Conservation (phyloP, 2,797 vertebrate genomes). For the Centroberyx gerrardi region DNA sequence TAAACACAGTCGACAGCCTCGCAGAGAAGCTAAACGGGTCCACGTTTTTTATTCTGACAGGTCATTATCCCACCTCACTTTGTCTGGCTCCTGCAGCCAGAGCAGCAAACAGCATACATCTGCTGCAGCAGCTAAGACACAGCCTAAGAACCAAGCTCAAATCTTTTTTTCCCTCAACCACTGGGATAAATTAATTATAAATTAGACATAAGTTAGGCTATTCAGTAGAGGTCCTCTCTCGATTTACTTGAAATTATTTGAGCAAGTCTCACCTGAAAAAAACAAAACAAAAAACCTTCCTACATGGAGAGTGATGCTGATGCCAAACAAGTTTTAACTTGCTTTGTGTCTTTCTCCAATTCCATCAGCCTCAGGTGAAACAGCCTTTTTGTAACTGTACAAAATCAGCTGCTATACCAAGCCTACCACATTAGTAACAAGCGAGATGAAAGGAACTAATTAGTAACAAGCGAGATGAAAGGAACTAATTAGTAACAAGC, state of each 20-base stretch:
- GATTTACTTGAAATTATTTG: neutral
- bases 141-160: neutral
- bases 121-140: neutral
- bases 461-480: neutral
- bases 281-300: neutral
- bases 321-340: slow-evolving; percentile 6
- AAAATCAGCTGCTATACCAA: neutral
- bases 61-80: slow-evolving; percentile 5
- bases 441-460: neutral
- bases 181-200: neutral
- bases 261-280: neutral
- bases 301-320: neutral
- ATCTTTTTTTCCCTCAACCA: neutral
- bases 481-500: neutral
- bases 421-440: neutral
- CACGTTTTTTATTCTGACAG: neutral
- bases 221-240: neutral
- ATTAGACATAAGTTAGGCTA: neutral
- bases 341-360: neutral
- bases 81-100: slow-evolving; percentile 4
- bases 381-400: neutral
- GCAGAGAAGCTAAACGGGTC: neutral
- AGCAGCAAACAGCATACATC: neutral
- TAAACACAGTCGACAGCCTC: neutral
- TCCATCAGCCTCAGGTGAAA: slow-evolving; percentile 9